Evolutionary conservation across 1,140 invertebrate genomes (phyloP).

Genomic region (Drosophila ohnishii): DNA sequence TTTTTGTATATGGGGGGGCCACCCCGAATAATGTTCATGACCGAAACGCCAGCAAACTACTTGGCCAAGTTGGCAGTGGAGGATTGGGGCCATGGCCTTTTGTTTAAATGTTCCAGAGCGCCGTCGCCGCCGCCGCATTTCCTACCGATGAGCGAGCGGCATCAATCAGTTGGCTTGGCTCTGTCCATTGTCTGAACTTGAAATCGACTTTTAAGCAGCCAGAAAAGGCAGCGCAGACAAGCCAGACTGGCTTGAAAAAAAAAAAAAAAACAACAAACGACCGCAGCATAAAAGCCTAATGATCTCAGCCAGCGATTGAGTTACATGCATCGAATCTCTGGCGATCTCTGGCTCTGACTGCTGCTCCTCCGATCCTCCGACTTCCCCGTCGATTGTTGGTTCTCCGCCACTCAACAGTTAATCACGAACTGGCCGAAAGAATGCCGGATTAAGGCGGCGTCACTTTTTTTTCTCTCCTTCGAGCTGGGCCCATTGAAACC

Average conservation of each 20-base stretch:
- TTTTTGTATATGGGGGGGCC: slow-evolving; percentile 32
- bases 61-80: slow-evolving; percentile 53
- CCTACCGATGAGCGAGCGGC: slow-evolving; percentile 60
- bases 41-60: slow-evolving; percentile 57
- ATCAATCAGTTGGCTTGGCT: slow-evolving; percentile 63
- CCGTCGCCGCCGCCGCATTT: slow-evolving; percentile 14
- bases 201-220: slow-evolving; percentile 74
- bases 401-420: slow-evolving; percentile 73
- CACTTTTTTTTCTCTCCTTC: slow-evolving; percentile 8
- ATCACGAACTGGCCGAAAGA: slow-evolving; percentile 73
- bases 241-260: slow-evolving; percentile 4
- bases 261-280: slow-evolving; percentile 34
- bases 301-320: slow-evolving; percentile 77
- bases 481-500: slow-evolving; percentile 42
- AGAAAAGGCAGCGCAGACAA: slow-evolving; percentile 21
- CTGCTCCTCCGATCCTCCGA: slow-evolving; percentile 4
- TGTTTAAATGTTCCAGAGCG: slow-evolving; percentile 54
- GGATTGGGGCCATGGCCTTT: slow-evolving; percentile 50
- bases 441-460: slow-evolving; percentile 69
- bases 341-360: slow-evolving; percentile 42
- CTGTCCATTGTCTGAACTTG: slow-evolving; percentile 75
- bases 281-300: slow-evolving; percentile 79
- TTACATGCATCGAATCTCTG: slow-evolving; percentile 75
- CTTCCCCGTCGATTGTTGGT: slow-evolving; percentile 24
- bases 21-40: slow-evolving; percentile 51